A percentile compares a stretch with the other conserved stretches of the same genome.
phyloP scores from a whole-genome alignment of 2,888 invertebrate genomes.

The Caenorhabditis wallacei region DNA sequence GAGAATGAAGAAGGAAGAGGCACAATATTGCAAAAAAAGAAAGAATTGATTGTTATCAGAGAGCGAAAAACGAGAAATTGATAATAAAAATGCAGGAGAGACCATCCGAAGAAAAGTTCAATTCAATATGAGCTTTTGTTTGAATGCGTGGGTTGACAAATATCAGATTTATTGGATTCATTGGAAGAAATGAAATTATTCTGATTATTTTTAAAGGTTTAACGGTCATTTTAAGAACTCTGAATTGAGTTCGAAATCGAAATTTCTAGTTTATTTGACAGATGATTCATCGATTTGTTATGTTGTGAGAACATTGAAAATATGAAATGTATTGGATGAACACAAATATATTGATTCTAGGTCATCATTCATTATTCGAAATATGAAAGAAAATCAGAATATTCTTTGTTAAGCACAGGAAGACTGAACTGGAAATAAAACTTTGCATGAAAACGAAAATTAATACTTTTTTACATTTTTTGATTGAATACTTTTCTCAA shows the following conservation, averaged over 20 bases:
- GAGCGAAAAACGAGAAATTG: slow-evolving; percentile 28
- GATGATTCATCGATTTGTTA: slow-evolving; percentile 6
- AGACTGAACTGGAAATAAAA: too few relatives aligned
- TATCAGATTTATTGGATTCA: neutral
- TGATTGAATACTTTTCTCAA: too few relatives aligned
- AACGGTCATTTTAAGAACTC: neutral
- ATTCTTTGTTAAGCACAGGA: too few relatives aligned
- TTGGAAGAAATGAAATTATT: neutral
- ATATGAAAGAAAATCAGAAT: too few relatives aligned
- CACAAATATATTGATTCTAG: neutral
- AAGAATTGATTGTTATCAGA: slow-evolving; percentile 59
- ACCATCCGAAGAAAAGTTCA: slow-evolving; percentile 48
- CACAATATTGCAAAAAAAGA: slow-evolving; percentile 63
- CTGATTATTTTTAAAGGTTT: neutral
- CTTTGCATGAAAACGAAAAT: too few relatives aligned
- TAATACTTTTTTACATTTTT: too few relatives aligned
- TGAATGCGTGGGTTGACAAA: neutral
- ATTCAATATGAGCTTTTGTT: neutral
- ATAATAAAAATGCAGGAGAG: slow-evolving; percentile 58
- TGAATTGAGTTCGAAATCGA: neutral
- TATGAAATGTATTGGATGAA: neutral
- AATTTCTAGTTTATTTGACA: neutral
- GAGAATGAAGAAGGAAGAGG: slow-evolving; percentile 40
- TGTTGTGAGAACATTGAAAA: slow-evolving; percentile 1
- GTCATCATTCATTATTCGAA: neutral